Evolutionary conservation across 2,797 vertebrate species (phyloP).

Genomic region (Taenioides sp.): DNA sequence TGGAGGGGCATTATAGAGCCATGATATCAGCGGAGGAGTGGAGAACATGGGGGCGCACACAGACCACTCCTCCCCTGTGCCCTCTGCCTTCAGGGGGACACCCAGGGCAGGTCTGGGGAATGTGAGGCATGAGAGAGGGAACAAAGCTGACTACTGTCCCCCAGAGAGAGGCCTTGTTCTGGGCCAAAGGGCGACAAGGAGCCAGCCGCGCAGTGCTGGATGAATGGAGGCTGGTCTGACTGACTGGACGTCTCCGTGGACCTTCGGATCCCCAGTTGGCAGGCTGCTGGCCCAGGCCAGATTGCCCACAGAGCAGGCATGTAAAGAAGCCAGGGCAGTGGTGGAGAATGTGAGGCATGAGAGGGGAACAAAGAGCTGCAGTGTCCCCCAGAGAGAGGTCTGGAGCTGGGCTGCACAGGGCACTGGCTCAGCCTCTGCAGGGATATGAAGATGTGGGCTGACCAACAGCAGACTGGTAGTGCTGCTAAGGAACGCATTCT

Average conservation of each 20-base stretch:
- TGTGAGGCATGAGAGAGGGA: conserved; percentile 72
- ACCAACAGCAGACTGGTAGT: conserved; percentile 2
- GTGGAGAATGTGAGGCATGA: conserved; percentile 77
- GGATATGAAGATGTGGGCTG: conserved; percentile 16
- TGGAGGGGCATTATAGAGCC: conserved; percentile 33
- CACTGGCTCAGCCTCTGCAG: conserved; percentile 47
- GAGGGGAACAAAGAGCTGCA: conserved; percentile 73
- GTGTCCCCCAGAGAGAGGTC: conserved; percentile 78
- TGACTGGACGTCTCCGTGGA: conserved; percentile 53
- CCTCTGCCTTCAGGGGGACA: conserved; percentile 68
- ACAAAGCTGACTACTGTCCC: conserved; percentile 82
- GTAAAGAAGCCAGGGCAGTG: conserved; percentile 61
- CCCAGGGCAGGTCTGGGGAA: conserved; percentile 75
- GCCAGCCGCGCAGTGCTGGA: conserved; percentile 49
- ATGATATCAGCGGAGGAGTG: conserved; percentile 57
- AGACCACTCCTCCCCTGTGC: conserved; percentile 61
- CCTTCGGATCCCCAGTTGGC: conserved; percentile 42
- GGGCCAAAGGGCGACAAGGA: conserved; percentile 60
- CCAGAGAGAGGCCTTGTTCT: conserved; percentile 78
- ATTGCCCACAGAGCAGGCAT: conserved; percentile 59
- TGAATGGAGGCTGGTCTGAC: conserved; percentile 45
- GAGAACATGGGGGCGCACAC: conserved; percentile 49
- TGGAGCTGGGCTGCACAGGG: conserved; percentile 54
- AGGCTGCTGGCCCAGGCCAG: conserved; percentile 26
- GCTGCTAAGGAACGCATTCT: neutral